Base-by-base conservation (phyloP, 1,140 invertebrate species). In the Cepaea nemoralis region DNA sequence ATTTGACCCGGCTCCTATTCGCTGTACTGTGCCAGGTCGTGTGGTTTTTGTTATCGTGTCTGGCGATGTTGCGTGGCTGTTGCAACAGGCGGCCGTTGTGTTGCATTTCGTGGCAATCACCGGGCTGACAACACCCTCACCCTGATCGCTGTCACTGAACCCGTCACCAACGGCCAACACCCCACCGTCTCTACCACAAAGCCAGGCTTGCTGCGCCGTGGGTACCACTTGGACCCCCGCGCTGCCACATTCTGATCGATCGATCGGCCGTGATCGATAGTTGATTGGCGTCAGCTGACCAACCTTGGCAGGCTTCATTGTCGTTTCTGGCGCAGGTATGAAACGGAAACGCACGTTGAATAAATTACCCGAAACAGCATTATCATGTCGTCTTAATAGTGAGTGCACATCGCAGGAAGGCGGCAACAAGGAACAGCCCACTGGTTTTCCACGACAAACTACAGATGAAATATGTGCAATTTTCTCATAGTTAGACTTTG, bases 271-370 rank as follows among this genome's bases (percentile, higher is more conserved):
- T 48, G 42, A 74, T 74, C 71, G 71, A 74, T 74, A 39, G n/a
- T 22, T 33, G n/a, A 50, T 74, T n/a, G 71, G 71, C 71, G 71
- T 74, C 31, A 74, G 50, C 42, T 74, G 71, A 74, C 71, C 71
- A 48, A 74, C 50, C 71, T 74, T 74, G 12, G 71, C 71, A 5
- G 71, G 40, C 42, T 74, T 74, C 71, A 74, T 74, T 6, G 1
- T 70, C 1, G 2, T 0, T 3, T 0, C 5, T 24, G 1, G 2
- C 2, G 35, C 39, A 39, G 69, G 69, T 39, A 40, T 16, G 12
- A 40, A n/a, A 40, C 27, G 6, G 1, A 31, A 0, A 42, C 24
- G 27, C 19, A 31, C 10, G 31, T 5, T 33, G 12, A 2, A 22
- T 69, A 14, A 35, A 39, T 69, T 33, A 8, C 12, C 19, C 16